phyloP scores from a whole-genome alignment of 2,797 vertebrate genomes.

The Malacoraja senta region DNA sequence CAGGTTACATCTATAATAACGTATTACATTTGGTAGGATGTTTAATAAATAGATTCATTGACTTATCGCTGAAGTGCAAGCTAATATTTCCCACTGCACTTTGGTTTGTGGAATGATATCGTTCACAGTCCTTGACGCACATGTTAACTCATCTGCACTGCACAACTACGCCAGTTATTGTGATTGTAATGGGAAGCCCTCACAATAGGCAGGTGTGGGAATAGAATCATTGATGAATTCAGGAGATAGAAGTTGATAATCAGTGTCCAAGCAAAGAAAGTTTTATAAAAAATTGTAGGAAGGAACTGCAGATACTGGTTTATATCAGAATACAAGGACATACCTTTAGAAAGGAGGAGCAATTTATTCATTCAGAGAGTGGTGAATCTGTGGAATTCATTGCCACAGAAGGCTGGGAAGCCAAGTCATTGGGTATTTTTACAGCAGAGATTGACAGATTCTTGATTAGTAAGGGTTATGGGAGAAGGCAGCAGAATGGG shows the following conservation, averaged over 20 bases:
- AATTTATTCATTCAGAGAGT: too few relatives aligned
- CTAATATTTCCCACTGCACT: not conserved
- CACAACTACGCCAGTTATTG: not conserved
- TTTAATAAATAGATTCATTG: constrained; percentile 28
- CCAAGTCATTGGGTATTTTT: too few relatives aligned
- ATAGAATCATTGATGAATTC: not conserved
- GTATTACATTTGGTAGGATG: not conserved
- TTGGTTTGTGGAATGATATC: not conserved
- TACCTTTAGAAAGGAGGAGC: too few relatives aligned
- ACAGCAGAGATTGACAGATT: too few relatives aligned
- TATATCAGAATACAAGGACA: too few relatives aligned
- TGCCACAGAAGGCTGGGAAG: too few relatives aligned
- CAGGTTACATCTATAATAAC: constrained; percentile 18
- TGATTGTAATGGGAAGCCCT: not conserved
- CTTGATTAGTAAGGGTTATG: too few relatives aligned
- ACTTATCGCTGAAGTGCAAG: constrained; percentile 6
- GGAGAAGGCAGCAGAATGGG: too few relatives aligned
- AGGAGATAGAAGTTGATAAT: not conserved
- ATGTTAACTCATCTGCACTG: not conserved
- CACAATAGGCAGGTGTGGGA: not conserved
- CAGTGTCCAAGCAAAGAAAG: not conserved
- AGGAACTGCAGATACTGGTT: too few relatives aligned
- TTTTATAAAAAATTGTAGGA: not conserved
- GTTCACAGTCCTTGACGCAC: not conserved
- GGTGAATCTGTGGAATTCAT: too few relatives aligned